Evolutionary conservation across 2,888 invertebrate genomes (phyloP).

Genomic region (Macropis europaea): DNA sequence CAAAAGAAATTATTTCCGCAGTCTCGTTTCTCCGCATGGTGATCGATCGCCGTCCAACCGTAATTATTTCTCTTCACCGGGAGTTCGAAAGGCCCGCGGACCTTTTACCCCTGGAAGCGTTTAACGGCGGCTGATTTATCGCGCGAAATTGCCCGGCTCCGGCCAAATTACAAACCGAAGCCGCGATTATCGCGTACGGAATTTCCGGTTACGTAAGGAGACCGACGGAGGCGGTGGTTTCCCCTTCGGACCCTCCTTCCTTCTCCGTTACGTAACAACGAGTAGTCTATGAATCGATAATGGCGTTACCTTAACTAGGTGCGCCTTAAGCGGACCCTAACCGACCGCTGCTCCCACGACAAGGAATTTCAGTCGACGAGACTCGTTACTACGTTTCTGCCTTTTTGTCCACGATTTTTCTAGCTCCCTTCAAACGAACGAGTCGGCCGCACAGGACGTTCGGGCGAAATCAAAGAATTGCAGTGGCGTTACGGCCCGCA

Average conservation of each 20-base stretch:
- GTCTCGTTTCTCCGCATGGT: background rate
- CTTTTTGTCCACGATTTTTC: too few species aligned
- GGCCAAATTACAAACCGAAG: constrained; percentile 52
- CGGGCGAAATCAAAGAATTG: too few species aligned
- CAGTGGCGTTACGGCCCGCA: too few species aligned
- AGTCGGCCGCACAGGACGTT: too few species aligned
- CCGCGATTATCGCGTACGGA: constrained; percentile 53
- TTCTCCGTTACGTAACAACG: constrained; percentile 53
- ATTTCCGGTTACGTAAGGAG: constrained; percentile 60
- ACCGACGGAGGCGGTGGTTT: constrained; percentile 30
- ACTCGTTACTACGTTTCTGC: constrained; percentile 7
- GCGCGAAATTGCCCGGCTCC: constrained; percentile 52
- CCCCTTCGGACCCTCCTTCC: constrained; percentile 4
- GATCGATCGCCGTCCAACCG: constrained; percentile 18
- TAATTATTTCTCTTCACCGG: constrained; percentile 32
- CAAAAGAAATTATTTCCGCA: constrained; percentile 39
- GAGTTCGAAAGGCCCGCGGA: background rate
- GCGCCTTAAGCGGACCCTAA: constrained; percentile 48
- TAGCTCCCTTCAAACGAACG: too few species aligned
- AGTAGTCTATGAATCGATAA: constrained; percentile 63
- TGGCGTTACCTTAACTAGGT: constrained; percentile 58
- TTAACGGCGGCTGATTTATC: constrained; percentile 45
- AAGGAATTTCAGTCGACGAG: constrained; percentile 26
- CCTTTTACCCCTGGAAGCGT: background rate
- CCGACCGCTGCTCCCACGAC: constrained; percentile 30